Conservation (phyloP, 2,797 vertebrate species). For the Sardinella longiceps region DNA sequence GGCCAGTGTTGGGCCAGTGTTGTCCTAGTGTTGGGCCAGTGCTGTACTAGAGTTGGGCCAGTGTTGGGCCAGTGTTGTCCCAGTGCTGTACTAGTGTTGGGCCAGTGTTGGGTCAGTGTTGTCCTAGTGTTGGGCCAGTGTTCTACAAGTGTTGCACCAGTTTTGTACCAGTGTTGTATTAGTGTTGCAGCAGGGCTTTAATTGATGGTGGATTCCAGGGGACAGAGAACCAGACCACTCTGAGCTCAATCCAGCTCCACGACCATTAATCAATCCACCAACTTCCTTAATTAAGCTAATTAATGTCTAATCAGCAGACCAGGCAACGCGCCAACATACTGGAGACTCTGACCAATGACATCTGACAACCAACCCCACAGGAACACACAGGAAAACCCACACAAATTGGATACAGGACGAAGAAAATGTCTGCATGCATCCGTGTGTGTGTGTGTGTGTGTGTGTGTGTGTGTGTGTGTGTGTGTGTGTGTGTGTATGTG, state of each 20-base stretch:
- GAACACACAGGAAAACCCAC: slow-evolving; percentile 13
- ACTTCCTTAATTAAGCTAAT: slow-evolving; percentile 75
- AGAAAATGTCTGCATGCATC: neutral
- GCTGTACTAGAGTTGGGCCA: no score
- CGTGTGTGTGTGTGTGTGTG: neutral
- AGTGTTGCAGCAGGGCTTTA: slow-evolving; percentile 30
- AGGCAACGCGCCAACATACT: slow-evolving; percentile 68
- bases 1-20: no score
- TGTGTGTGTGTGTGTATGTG: slow-evolving; percentile 12
- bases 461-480: slow-evolving; percentile 3
- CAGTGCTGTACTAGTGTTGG: no score
- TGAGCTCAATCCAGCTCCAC: slow-evolving; percentile 46
- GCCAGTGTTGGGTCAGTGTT: no score
- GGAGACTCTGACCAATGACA: slow-evolving; percentile 35
- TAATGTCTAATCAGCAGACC: slow-evolving; percentile 72
- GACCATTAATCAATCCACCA: slow-evolving; percentile 80
- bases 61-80: no score
- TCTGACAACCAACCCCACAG: slow-evolving; percentile 57
- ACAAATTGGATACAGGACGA: neutral
- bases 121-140: no score
- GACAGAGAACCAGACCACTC: slow-evolving; percentile 63
- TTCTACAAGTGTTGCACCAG: no score
- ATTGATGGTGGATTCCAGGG: slow-evolving; percentile 23
- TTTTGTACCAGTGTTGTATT: no score
- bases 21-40: no score